Conservation (phyloP, 2,113 vertebrate species). For the Chaetodon trifascialis region DNA sequence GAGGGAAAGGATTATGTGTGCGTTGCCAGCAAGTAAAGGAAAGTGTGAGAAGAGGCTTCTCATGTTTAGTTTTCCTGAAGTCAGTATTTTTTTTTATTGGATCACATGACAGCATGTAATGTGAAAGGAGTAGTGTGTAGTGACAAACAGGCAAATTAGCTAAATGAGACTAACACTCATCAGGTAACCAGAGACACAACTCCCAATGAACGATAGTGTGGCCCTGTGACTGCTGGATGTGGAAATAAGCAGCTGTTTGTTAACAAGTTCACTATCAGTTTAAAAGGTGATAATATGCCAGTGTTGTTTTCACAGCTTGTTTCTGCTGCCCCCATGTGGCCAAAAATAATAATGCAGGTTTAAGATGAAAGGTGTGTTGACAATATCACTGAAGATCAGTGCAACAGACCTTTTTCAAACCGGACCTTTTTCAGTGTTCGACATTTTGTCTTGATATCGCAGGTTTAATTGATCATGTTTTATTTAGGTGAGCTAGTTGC, state of each 20-base stretch:
- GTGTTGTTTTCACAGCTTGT: no score
- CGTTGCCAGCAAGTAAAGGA: not conserved
- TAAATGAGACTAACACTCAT: not conserved
- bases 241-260: no score
- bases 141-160: no score
- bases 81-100: not conserved
- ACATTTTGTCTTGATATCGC: no score
- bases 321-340: no score
- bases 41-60: not conserved
- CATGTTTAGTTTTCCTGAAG: not conserved
- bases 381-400: not conserved
- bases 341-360: not conserved
- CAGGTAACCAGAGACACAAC: not conserved
- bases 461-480: not conserved
- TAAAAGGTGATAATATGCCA: no score
- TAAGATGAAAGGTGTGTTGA: not conserved
- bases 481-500: no score
- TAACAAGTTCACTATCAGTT: no score
- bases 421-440: no score
- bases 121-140: not conserved
- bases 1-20: not conserved
- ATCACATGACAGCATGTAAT: not conserved
- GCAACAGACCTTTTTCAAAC: not conserved
- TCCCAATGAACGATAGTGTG: no score
- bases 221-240: no score